Conservation (phyloP, 2,113 vertebrate species). For the Austrofundulus limnaeus region DNA sequence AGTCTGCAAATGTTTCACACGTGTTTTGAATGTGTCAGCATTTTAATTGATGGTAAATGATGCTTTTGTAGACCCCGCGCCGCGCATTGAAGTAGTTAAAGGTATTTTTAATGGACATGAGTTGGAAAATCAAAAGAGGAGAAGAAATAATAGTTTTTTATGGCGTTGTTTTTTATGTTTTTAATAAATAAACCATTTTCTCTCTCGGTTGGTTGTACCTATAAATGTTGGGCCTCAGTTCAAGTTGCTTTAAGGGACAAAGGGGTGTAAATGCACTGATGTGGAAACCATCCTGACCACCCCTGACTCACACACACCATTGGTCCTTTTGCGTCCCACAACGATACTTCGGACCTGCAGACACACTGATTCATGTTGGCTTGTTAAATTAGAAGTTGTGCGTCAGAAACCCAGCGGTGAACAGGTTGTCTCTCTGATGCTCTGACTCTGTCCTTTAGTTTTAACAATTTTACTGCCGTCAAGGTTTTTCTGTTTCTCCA, state of each 20-base stretch:
- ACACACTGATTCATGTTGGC: too few relatives aligned
- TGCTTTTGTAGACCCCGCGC: constrained; percentile 49
- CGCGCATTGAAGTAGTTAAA: constrained; percentile 48
- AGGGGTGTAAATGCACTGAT: constrained; percentile 9
- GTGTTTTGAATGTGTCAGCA: constrained; percentile 60
- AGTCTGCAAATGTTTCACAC: constrained; percentile 48
- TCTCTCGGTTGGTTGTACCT: constrained; percentile 28
- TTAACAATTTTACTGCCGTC: background rate
- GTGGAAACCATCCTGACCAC: constrained; percentile 11
- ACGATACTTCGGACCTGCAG: background rate
- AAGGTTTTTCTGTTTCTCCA: background rate
- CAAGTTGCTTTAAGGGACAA: constrained; percentile 10
- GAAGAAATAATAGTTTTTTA: constrained; percentile 39
- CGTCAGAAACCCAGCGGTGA: too few relatives aligned
- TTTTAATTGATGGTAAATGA: constrained; percentile 68
- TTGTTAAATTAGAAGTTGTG: background rate
- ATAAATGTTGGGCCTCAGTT: constrained; percentile 12
- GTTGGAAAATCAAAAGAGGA: constrained; percentile 40
- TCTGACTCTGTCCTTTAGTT: background rate
- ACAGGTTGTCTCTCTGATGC: background rate
- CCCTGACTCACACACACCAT: background rate
- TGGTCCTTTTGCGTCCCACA: background rate
- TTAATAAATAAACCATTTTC: constrained; percentile 37
- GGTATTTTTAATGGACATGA: constrained; percentile 44
- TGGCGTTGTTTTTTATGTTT: background rate